These are phyloP conservation scores for Spisula subtruncata DNA, from an alignment of 2,888 invertebrate genomes.

Conservation along the genomic window DNA sequence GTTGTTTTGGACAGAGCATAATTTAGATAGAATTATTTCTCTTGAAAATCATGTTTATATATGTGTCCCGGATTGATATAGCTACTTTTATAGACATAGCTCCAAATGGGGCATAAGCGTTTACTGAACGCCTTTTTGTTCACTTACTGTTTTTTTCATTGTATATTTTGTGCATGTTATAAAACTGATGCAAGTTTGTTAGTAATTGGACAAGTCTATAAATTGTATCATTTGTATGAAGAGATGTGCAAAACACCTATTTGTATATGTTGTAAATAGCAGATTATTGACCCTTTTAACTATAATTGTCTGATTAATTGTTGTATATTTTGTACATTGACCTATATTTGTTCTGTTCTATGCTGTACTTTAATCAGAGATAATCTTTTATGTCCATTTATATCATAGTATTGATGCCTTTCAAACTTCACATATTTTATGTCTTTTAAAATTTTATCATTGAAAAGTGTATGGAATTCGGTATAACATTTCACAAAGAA, in stretches of 20 bases:
- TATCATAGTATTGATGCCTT: not conserved
- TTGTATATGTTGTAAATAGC: constrained; percentile 14
- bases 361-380: constrained; percentile 3
- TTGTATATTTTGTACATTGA: constrained; percentile 10
- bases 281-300: not conserved
- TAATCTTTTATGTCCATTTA: not conserved
- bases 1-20: no score
- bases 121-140: no score
- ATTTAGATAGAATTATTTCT: no score
- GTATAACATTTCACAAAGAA: no score
- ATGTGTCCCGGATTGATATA: no score
- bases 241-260: no score
- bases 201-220: not conserved
- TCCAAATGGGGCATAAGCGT: no score
- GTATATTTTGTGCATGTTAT: constrained; percentile 11
- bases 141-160: not conserved
- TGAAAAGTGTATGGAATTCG: not conserved
- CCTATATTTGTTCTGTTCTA: not conserved
- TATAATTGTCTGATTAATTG: not conserved
- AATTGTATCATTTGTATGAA: no score
- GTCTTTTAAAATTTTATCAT: not conserved
- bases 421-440: not conserved
- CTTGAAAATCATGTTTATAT: no score
- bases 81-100: no score
- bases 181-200: not conserved